Evolutionary conservation across 2,888 invertebrate species (phyloP).

Genomic region (Drosophila recens): DNA sequence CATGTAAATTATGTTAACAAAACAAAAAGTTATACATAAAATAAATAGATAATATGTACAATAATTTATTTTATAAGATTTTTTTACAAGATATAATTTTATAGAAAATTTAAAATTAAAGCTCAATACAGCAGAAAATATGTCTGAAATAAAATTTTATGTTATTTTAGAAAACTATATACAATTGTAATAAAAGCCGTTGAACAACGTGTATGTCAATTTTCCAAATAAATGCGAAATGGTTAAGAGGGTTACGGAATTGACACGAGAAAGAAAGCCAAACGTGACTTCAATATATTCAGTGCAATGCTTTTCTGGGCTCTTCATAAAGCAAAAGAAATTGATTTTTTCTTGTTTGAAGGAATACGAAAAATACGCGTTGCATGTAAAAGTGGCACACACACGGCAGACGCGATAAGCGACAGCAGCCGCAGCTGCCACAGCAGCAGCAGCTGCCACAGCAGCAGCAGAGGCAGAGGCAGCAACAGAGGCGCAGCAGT

Average conservation of each 20-base stretch:
- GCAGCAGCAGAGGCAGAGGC: too few relatives aligned
- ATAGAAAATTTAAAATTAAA: too few relatives aligned
- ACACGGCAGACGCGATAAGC: slow-evolving; percentile 16
- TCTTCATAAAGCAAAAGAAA: slow-evolving; percentile 61
- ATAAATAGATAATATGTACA: too few relatives aligned
- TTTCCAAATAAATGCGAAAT: slow-evolving; percentile 15
- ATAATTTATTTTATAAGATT: too few relatives aligned
- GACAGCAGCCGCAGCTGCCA: slow-evolving; percentile 5
- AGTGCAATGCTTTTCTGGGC: slow-evolving; percentile 20
- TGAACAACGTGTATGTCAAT: slow-evolving; percentile 6
- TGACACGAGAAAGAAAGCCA: slow-evolving; percentile 31
- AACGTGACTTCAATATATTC: slow-evolving; percentile 58
- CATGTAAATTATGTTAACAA: too few relatives aligned
- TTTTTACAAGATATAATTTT: too few relatives aligned
- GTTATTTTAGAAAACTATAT: background rate
- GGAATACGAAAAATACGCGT: slow-evolving; percentile 46
- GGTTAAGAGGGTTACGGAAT: slow-evolving; percentile 7
- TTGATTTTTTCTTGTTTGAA: slow-evolving; percentile 58
- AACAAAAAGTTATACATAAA: too few relatives aligned
- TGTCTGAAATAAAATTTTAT: background rate
- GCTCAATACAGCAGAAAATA: too few relatives aligned
- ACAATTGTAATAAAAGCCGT: background rate
- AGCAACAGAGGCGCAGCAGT: too few relatives aligned
- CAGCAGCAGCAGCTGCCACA: slow-evolving; percentile 26
- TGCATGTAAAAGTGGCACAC: slow-evolving; percentile 62